A percentile compares a stretch with the other conserved stretches of the same genome.
phyloP scores from a whole-genome alignment of 2,113 vertebrate genomes.

The Elephas maximus region DNA sequence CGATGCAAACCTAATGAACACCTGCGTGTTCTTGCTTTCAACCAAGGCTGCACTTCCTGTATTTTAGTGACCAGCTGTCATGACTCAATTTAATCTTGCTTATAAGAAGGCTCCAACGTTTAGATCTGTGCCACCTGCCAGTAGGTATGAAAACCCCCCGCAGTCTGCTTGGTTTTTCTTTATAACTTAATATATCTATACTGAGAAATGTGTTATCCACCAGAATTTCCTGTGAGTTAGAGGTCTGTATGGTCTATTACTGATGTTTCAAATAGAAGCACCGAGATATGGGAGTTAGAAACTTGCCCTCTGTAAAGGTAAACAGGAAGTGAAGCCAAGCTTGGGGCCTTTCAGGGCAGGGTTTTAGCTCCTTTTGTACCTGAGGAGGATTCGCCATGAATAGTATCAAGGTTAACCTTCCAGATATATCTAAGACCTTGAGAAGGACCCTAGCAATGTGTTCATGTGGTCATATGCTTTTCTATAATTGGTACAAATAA shows the following conservation, averaged over 20 bases:
- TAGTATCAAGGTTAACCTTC: not conserved
- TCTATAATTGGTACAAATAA: not conserved
- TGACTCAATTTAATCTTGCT: conserved; percentile 82
- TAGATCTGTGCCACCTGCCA: conserved; percentile 83
- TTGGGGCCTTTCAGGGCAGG: not conserved
- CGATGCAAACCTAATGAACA: conserved; percentile 82
- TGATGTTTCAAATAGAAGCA: conserved; percentile 75
- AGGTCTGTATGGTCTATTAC: conserved; percentile 62
- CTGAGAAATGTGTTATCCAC: conserved; percentile 64
- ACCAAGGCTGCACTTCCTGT: conserved; percentile 80
- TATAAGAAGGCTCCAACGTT: conserved; percentile 78
- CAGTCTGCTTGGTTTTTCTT: conserved; percentile 71
- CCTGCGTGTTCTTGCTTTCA: conserved; percentile 81
- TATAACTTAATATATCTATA: conserved; percentile 83
- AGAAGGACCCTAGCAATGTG: not conserved
- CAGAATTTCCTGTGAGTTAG: conserved; percentile 77
- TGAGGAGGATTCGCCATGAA: not conserved
- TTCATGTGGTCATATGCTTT: not conserved
- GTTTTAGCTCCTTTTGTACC: not conserved
- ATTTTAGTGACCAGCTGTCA: conserved; percentile 84
- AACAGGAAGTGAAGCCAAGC: not conserved
- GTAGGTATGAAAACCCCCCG: conserved; percentile 78
- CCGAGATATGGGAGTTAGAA: conserved; percentile 25
- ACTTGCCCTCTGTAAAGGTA: conserved; percentile 7
- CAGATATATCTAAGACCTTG: not conserved